Base-by-base conservation (phyloP, 1,140 invertebrate species). In the Philopotamus ludificatus region DNA sequence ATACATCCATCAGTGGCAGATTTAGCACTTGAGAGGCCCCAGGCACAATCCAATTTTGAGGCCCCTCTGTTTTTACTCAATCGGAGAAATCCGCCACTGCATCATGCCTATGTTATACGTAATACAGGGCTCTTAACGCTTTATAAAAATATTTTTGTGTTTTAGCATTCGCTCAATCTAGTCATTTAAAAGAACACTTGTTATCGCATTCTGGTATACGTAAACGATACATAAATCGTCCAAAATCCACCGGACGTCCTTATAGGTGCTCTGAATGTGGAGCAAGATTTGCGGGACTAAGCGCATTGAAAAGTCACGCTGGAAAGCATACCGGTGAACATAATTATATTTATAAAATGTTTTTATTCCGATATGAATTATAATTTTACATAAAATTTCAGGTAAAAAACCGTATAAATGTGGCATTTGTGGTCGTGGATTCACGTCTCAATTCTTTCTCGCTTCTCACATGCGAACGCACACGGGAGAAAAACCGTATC, bases 351-450 rank as follows among this genome's bases (percentile, higher is more conserved):
- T 34, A 34, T 34, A 34, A n/a, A n/a, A n/a, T n/a, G n/a, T n/a
- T n/a, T n/a, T n/a, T n/a, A n/a, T n/a, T n/a, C n/a, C n/a, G 7
- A 39, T 8, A 39, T 39, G n/a, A 8, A 39, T 39, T 39, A n/a
- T 39, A 39, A n/a, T 39, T 8, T 8, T 39, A 39, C 34, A 39
- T 39, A 39, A n/a, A 45, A 3, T 70, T 58, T 0, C 47, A 70
- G 68, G 74, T 1, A 75, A 77, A 45, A 77, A 75, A 57, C 73
- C 75, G 1, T 70, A 64, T 34, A 71, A 71, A 58, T 70, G 65
- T 39, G 70, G 65, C 4, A 74, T 71, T 45, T 72, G 71, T 55
- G 60, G 65, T 8, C 63, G 70, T 2, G 47, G 64, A 15, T 72
- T 72, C 44, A 57, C 55, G 10, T 61, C 65, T 7, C 44, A 63